Evolutionary conservation across 2,888 invertebrate species (phyloP).

Genomic region (Athripsodes cinereus): DNA sequence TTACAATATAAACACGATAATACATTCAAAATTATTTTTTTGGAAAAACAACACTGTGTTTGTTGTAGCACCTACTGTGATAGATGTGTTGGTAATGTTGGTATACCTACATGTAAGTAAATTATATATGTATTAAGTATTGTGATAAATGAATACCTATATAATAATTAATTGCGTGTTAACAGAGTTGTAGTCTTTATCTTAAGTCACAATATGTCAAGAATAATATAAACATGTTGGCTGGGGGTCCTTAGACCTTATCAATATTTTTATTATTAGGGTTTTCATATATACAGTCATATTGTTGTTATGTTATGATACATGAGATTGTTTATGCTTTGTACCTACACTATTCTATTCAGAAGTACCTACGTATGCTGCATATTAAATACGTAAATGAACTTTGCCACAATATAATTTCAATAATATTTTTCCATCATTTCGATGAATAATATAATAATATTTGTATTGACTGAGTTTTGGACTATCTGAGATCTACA

Average conservation of each 20-base stretch:
- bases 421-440: constrained; percentile 1
- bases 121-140: too few species aligned
- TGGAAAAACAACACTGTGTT: too few species aligned
- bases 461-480: background rate
- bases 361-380: background rate
- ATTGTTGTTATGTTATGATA: too few species aligned
- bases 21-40: too few species aligned
- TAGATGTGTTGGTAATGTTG: too few species aligned
- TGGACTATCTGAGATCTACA: too few species aligned
- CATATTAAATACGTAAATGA: constrained; percentile 11
- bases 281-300: background rate
- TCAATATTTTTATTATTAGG: constrained; percentile 12
- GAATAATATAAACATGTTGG: constrained; percentile 24
- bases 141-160: too few species aligned
- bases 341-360: background rate
- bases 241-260: constrained; percentile 23
- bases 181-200: background rate
- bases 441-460: background rate
- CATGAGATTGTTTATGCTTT: too few species aligned
- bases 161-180: too few species aligned
- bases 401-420: constrained; percentile 8
- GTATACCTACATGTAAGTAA: too few species aligned
- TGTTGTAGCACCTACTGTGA: too few species aligned
- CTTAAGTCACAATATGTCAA: constrained; percentile 14
- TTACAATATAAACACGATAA: too few species aligned